Evolutionary conservation across 2,888 invertebrate species (phyloP), one percentile per base, ranked within the genome.

Genomic region (Thera britannica): DNA sequence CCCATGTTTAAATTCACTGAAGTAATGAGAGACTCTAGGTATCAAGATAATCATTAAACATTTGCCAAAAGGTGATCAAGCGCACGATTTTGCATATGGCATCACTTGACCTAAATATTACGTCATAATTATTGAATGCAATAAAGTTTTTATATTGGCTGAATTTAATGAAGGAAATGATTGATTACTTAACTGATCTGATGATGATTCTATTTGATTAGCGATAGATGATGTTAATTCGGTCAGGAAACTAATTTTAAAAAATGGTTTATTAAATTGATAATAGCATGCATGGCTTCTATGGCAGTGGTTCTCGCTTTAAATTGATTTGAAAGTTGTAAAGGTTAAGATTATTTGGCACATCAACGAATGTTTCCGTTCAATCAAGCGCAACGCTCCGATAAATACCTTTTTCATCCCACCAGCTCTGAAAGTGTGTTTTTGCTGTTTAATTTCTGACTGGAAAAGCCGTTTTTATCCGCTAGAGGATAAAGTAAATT

Each of bases 21-120:
- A 23, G 56, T 12, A 38, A 11, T 8, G 2, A 7, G 44, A 58
- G 46, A 58, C 58, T 65, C 48, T 65, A 62, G 66, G 62, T 60
- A 73, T 71, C 71, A 51, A 69, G 49, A 65, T 56, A 56, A 63
- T 57, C 64, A 56, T 66, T 62, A 62, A 67, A 72, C 23, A 62
- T 66, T 35, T 57, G 58, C 44, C 57, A 54, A 62, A 64, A 65
- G 67, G 59, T 68, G 65, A 68, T 71, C 72, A 71, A 71, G 72
- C 59, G 41, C 71, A 74, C 74, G 71, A 71, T 72, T 70, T 70
- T 68, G 68, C 67, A 71, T 70, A 72, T 70, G 71, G 71, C 70
- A 71, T 67, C 68, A 72, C 70, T 66, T 68, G 70, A 70, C 73
- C 75, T 44, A 68, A 46, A 65, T 62, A 58, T 75, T 72, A 71